phyloP scores from a whole-genome alignment of 2,797 vertebrate species.

The Pyrocephalus nanus region DNA sequence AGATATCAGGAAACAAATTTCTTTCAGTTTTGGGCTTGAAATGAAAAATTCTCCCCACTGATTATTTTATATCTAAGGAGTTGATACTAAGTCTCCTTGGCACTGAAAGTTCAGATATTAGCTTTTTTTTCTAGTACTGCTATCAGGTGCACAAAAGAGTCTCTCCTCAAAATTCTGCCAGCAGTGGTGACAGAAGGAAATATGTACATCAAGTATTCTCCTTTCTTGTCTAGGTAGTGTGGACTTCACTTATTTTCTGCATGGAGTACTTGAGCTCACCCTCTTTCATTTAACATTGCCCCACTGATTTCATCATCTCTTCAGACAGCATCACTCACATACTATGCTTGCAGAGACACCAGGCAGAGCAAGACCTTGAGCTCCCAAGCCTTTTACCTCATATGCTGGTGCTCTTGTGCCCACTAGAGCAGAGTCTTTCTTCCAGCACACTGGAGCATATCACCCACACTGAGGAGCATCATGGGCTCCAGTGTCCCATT shows the following conservation, averaged over 20 bases:
- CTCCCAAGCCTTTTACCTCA: neutral
- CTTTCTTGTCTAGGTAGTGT: neutral
- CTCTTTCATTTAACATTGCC: neutral
- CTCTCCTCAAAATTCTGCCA: neutral
- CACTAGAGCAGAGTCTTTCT: neutral
- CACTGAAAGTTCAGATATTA: slow-evolving; percentile 13
- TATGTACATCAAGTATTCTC: neutral
- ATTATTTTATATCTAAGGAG: neutral
- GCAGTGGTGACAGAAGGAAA: neutral
- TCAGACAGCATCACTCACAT: neutral
- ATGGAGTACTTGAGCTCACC: neutral
- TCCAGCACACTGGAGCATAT: neutral
- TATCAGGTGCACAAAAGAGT: neutral
- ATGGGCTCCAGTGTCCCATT: neutral
- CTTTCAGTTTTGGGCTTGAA: neutral
- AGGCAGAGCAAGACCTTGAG: neutral
- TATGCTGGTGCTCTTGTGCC: fast-evolving
- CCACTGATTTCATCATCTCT: neutral
- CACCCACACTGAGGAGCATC: fast-evolving
- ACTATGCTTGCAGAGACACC: neutral
- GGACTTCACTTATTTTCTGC: neutral
- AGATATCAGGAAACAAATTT: slow-evolving; percentile 47
- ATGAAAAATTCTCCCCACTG: neutral
- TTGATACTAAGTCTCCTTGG: neutral
- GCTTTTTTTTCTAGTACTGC: neutral